phyloP scores from a whole-genome alignment of 2,113 vertebrate genomes.

The Recurvirostra avosetta region DNA sequence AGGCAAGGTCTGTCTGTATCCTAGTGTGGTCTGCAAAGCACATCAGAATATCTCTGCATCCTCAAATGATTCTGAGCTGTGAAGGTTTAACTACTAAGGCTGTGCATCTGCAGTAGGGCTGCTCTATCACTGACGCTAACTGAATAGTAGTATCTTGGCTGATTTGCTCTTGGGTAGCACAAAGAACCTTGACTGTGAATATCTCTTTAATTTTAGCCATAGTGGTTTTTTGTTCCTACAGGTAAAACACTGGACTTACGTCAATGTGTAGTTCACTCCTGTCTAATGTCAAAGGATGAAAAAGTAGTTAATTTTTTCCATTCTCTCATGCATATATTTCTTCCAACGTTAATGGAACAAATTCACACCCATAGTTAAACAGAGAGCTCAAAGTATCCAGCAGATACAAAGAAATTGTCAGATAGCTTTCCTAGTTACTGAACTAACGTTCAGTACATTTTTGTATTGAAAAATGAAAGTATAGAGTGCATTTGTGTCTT shows the following conservation, averaged over 20 bases:
- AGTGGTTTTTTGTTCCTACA: constrained; percentile 54
- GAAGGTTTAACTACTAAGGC: constrained; percentile 14
- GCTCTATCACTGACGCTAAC: neutral
- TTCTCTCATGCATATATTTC: constrained; percentile 32
- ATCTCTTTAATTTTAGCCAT: constrained; percentile 45
- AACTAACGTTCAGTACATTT: constrained; percentile 9
- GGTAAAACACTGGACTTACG: constrained; percentile 75
- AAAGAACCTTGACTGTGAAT: constrained; percentile 75
- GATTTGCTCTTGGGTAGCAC: constrained; percentile 13
- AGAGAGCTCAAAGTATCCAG: neutral
- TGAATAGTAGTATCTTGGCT: neutral
- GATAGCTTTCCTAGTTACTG: constrained; percentile 12
- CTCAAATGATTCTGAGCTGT: neutral
- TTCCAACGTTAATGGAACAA: constrained; percentile 44
- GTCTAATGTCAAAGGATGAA: constrained; percentile 42
- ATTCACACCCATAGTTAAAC: constrained; percentile 12
- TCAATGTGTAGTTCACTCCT: constrained; percentile 48
- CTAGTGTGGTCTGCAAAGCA: neutral
- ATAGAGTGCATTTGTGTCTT: neutral
- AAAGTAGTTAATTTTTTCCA: constrained; percentile 8
- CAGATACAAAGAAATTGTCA: neutral
- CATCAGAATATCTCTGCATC: neutral
- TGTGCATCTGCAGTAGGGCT: constrained; percentile 34
- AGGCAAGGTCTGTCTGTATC: neutral
- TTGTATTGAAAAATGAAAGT: neutral